phyloP scores from a whole-genome alignment of 1,140 invertebrate species.

The Macrobrachium nipponense region DNA sequence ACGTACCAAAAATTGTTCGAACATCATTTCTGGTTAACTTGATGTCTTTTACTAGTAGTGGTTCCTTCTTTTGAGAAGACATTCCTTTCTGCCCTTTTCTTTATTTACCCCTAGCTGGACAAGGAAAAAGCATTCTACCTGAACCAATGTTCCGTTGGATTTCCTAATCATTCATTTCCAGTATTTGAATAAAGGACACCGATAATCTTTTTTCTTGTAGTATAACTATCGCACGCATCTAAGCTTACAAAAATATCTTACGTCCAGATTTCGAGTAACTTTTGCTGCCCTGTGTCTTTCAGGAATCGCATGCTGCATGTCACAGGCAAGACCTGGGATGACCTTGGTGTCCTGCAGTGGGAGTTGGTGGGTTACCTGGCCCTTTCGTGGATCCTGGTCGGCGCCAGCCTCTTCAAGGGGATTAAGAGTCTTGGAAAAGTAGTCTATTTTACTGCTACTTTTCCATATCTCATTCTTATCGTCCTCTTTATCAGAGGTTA shows the following conservation, averaged over 20 bases:
- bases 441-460: conserved; percentile 80
- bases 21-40: no score
- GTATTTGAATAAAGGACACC: not conserved
- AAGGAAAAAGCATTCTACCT: not conserved
- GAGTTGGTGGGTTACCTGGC: conserved; percentile 73
- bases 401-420: conserved; percentile 75
- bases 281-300: conserved; percentile 49
- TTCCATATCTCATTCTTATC: conserved; percentile 82
- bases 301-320: conserved; percentile 73
- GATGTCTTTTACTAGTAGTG: no score
- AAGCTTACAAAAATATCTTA: not conserved
- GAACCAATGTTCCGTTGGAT: no score
- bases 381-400: conserved; percentile 74
- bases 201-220: not conserved
- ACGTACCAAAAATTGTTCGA: no score
- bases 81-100: no score
- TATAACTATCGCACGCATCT: no score
- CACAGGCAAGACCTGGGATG: conserved; percentile 68
- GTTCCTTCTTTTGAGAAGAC: no score
- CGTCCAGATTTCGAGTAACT: not conserved
- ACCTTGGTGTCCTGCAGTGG: conserved; percentile 72
- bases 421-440: conserved; percentile 83
- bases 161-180: no score
- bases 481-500: conserved; percentile 77
- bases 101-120: not conserved